Evolutionary conservation across 2,797 vertebrate species (phyloP), one percentile per base, ranked within the genome.

Genomic region (Molossus alvarezi): DNA sequence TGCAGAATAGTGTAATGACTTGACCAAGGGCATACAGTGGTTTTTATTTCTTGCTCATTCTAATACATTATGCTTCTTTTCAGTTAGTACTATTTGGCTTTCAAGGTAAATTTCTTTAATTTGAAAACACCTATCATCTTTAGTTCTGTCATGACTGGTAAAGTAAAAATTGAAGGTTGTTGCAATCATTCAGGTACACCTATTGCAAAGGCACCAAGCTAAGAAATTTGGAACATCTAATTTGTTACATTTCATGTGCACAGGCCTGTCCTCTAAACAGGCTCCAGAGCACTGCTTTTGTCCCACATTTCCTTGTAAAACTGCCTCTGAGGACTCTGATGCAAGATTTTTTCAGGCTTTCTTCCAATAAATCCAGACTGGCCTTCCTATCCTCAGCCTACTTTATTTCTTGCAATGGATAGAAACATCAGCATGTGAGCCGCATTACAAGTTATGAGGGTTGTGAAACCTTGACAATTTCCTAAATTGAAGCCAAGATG

Each of bases 401-500:
- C 21, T 95, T 84, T 82, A 51, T 76, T 93, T 81, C 48, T 82
- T 91, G 23, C 15, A 88, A 33, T 17, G 67, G 10, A 77, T 23
- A 88, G 21, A 76, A 77, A 64, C 25, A 82, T 85, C 21, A 75
- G n/a, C 81, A 93, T 48, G 27, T 51, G 48, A 72, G 21, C 90
- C 4, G 71, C 65, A 62, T 92, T 67, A 64, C 25, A 84, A 71
- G 17, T 65, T 33, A 72, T 73, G 55, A 73, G 25, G 37, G 18
- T 20, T 89, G 45, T 72, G 76, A 95, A 93, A n/a, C 45, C 71
- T 95, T 76, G 45, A 79, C 53, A 87, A 21, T 89, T 81, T 93
- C 71, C 67, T 91, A 86, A 95, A 89, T 84, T 67, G 77, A 92
- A 88, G 58, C 65, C 62, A 90, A 48, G 60, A 60, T 83, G 45